Evolutionary conservation across 2,113 vertebrate species (phyloP).

Genomic region (Rhinolophus sinicus): DNA sequence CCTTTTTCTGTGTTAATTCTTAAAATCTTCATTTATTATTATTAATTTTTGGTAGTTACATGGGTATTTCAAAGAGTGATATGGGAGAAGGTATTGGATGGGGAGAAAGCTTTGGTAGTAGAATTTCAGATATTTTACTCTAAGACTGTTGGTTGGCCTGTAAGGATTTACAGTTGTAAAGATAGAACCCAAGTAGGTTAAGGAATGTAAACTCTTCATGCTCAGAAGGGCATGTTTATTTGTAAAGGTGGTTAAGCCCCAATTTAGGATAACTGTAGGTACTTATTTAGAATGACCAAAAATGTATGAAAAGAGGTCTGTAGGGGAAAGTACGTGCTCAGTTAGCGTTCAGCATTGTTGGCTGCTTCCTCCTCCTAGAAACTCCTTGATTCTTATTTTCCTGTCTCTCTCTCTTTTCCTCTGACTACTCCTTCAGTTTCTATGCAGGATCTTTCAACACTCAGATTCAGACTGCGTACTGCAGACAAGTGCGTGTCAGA

Average conservation of each 20-base stretch:
- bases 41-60: not conserved
- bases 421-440: not conserved
- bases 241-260: slow-evolving; percentile 8
- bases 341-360: not conserved
- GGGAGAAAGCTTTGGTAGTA: not conserved
- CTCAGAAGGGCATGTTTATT: not conserved
- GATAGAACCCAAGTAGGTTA: not conserved
- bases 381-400: not conserved
- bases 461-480: not conserved
- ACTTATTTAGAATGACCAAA: not conserved
- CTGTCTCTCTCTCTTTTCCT: not conserved
- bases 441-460: not conserved
- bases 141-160: not conserved
- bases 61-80: not conserved
- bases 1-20: slow-evolving; percentile 24
- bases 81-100: not conserved
- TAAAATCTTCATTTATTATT: not conserved
- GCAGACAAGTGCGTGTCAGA: not conserved
- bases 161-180: not conserved
- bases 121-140: slow-evolving; percentile 28
- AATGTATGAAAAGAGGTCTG: not conserved
- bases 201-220: not conserved
- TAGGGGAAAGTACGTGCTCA: not conserved
- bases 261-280: not conserved
- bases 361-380: not conserved